phyloP scores from a whole-genome alignment of 2,113 vertebrate genomes.

The Nothoprocta pentlandii region DNA sequence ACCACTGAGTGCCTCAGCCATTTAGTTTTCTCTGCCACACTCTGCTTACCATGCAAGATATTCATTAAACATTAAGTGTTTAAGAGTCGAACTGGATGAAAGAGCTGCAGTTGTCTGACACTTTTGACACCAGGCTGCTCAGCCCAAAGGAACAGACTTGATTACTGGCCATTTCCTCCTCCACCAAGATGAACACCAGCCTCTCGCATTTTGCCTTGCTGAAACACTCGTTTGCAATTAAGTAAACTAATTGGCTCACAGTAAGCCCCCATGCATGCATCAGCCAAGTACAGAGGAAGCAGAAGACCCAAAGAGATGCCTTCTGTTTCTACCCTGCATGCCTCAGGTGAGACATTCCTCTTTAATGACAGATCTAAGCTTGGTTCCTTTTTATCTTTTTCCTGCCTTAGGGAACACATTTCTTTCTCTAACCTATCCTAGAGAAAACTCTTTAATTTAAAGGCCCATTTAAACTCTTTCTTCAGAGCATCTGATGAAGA shows the following conservation, averaged over 20 bases:
- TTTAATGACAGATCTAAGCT: not conserved
- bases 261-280: not conserved
- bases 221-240: conserved; percentile 19
- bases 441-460: not conserved
- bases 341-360: not conserved
- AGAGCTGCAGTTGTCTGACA: not conserved
- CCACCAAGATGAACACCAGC: not conserved
- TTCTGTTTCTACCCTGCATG: not conserved
- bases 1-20: not conserved
- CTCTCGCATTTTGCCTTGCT: conserved; percentile 12
- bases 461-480: not conserved
- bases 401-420: not conserved
- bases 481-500: not conserved
- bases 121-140: not conserved
- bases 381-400: not conserved
- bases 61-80: not conserved
- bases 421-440: not conserved
- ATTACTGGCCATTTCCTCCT: conserved; percentile 27
- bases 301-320: not conserved
- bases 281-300: not conserved
- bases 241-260: conserved; percentile 47
- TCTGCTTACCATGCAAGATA: not conserved
- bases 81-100: not conserved
- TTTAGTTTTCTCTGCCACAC: not conserved
- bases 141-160: not conserved